Evolutionary conservation across 2,797 vertebrate species (phyloP).

Genomic region (Sorex maritimensis): DNA sequence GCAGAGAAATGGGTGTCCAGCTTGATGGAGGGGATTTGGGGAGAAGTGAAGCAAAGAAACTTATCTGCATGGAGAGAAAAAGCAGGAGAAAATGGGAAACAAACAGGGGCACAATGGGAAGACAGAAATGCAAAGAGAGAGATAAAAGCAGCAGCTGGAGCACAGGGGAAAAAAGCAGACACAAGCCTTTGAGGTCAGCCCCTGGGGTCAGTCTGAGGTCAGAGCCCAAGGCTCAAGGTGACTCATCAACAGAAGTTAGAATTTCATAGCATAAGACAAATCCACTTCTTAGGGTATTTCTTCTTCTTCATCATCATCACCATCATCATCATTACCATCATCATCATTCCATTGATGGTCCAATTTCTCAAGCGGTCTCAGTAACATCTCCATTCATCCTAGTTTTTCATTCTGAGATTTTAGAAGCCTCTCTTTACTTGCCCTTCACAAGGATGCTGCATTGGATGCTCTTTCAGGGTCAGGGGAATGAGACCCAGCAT

Average conservation of each 20-base stretch:
- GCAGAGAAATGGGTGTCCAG: conserved; percentile 93
- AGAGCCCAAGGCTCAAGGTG: neutral
- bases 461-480: no score
- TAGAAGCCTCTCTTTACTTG: no score
- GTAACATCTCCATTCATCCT: no score
- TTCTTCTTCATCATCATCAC: no score
- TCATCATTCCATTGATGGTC: no score
- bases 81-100: conserved; percentile 88
- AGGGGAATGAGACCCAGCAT: no score
- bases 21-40: conserved; percentile 92
- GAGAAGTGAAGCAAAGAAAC: conserved; percentile 95
- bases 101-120: conserved; percentile 88
- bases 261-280: neutral
- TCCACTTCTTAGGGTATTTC: neutral
- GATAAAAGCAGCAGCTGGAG: conserved; percentile 54
- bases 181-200: conserved; percentile 53
- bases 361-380: no score
- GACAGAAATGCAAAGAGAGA: conserved; percentile 70
- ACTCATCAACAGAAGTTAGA: neutral
- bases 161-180: conserved; percentile 65
- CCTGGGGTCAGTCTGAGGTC: neutral
- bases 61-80: conserved; percentile 96
- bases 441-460: no score
- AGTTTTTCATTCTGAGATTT: no score
- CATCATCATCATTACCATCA: no score